These are phyloP conservation scores for Papilio demoleus DNA, from an alignment of 2,888 invertebrate species.

Conservation along the genomic window DNA sequence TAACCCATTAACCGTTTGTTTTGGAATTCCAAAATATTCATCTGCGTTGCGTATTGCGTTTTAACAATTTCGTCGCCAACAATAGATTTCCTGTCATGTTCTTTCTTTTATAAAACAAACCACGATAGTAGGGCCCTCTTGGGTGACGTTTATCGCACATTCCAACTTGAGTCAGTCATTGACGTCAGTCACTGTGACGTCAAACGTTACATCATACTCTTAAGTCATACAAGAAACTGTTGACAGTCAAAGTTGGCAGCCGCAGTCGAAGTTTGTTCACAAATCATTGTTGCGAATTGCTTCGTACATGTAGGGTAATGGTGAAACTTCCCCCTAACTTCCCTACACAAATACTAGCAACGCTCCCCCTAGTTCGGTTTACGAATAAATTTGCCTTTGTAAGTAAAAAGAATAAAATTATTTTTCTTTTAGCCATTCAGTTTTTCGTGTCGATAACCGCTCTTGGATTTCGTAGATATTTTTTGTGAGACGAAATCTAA, in stretches of 20 bases:
- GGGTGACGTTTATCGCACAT: too few relatives aligned
- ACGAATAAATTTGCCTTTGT: conserved; percentile 28
- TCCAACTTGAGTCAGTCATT: not conserved
- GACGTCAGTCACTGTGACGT: not conserved
- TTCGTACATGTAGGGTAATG: conserved; percentile 23
- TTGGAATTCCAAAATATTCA: too few relatives aligned
- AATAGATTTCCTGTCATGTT: too few relatives aligned
- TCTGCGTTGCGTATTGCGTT: too few relatives aligned
- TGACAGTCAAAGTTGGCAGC: conserved; percentile 28
- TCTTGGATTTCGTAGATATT: not conserved
- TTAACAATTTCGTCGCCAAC: too few relatives aligned
- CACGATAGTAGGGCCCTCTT: too few relatives aligned
- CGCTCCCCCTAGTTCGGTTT: conserved; percentile 35
- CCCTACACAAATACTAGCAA: conserved; percentile 24
- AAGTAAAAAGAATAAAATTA: conserved; percentile 9
- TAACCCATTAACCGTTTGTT: too few relatives aligned
- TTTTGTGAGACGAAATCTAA: not conserved
- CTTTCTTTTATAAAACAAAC: too few relatives aligned
- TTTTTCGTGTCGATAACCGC: not conserved
- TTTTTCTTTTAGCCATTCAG: not conserved
- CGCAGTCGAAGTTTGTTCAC: conserved; percentile 18
- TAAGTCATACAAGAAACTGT: conserved; percentile 18
- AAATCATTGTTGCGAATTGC: conserved; percentile 34
- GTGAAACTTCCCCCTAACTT: conserved; percentile 26
- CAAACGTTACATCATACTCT: conserved; percentile 7